phyloP scores from a whole-genome alignment of 2,888 invertebrate genomes.

The Abrostola triplasia region DNA sequence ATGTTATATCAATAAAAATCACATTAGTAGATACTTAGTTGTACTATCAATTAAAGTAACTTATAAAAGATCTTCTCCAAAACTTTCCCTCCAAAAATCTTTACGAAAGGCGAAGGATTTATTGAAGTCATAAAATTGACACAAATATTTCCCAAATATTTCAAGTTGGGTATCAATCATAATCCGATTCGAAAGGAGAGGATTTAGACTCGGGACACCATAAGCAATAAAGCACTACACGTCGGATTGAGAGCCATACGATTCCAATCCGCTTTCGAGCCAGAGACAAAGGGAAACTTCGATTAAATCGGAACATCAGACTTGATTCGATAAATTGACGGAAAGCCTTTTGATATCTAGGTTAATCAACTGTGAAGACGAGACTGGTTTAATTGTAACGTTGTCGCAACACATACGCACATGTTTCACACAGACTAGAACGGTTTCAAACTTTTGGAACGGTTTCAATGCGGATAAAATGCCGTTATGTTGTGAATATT shows the following conservation, averaged over 20 bases:
- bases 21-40: background rate
- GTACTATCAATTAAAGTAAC: too few species aligned
- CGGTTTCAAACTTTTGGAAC: constrained; percentile 9
- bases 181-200: constrained; percentile 52
- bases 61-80: too few species aligned
- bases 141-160: constrained; percentile 46
- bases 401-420: constrained; percentile 3
- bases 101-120: constrained; percentile 15
- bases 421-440: constrained; percentile 6
- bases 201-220: constrained; percentile 52
- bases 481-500: constrained; percentile 44
- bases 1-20: background rate
- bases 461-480: constrained; percentile 29
- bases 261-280: constrained; percentile 75
- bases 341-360: constrained; percentile 43
- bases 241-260: constrained; percentile 68
- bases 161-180: constrained; percentile 40
- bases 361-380: constrained; percentile 40
- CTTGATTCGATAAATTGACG: constrained; percentile 45
- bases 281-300: constrained; percentile 79
- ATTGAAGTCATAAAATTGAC: constrained; percentile 23
- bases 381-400: constrained; percentile 25
- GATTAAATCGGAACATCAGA: constrained; percentile 69
- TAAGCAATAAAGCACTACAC: constrained; percentile 70
- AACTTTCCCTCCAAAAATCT: constrained; percentile 4